Conservation (phyloP, 2,113 vertebrate species). For the Cepphus grylle region DNA sequence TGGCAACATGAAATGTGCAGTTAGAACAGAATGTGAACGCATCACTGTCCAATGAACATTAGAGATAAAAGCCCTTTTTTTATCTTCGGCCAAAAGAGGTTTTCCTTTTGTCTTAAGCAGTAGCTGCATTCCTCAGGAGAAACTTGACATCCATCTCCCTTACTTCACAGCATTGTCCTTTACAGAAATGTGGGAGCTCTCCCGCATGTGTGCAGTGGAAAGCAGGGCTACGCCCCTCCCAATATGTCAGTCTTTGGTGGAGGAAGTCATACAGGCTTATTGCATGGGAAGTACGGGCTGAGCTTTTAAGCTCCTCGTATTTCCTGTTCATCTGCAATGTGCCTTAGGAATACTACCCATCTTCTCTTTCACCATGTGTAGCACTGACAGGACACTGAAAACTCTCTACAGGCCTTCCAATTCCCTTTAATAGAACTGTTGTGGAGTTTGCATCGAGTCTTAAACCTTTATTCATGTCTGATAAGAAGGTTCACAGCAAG, state of each 20-base stretch:
- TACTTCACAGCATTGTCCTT: neutral
- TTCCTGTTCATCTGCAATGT: neutral
- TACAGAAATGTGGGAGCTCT: neutral
- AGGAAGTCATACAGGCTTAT: neutral
- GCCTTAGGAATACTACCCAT: neutral
- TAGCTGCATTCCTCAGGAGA: neutral
- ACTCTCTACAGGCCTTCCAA: neutral
- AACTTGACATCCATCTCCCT: neutral
- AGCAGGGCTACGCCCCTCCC: neutral
- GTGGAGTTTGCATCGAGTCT: neutral
- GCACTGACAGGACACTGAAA: neutral
- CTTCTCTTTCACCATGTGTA: neutral
- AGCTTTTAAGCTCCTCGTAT: neutral
- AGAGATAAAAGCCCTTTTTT: neutral
- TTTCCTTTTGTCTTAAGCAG: neutral
- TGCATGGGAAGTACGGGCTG: neutral
- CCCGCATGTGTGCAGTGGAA: neutral
- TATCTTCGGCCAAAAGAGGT: neutral
- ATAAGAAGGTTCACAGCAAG: neutral
- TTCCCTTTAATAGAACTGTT: neutral
- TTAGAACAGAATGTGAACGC: neutral
- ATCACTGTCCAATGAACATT: rapidly evolving
- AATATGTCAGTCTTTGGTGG: neutral
- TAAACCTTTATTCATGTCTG: neutral
- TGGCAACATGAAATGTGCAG: neutral